Evolutionary conservation across 2,888 invertebrate species (phyloP).

Genomic region (Eulithis prunata): DNA sequence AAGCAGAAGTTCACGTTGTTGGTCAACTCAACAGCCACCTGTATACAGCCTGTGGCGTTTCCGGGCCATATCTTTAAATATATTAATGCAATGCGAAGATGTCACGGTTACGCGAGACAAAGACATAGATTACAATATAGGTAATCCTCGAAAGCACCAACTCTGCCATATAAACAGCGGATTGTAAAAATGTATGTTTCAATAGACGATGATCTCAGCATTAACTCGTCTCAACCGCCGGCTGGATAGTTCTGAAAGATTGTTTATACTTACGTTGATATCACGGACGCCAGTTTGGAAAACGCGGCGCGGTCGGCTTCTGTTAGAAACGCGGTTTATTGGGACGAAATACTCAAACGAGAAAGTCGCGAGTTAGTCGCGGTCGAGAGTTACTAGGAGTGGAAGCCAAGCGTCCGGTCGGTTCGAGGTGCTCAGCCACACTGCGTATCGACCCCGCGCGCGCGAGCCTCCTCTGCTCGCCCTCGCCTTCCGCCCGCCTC

Average conservation of each 20-base stretch:
- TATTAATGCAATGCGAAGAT: neutral
- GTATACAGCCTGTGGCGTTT: neutral
- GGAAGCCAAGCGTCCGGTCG: conserved; percentile 54
- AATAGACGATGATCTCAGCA: conserved; percentile 26
- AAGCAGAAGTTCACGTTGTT: neutral
- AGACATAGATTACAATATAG: conserved; percentile 3
- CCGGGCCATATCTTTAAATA: neutral
- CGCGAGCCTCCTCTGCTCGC: conserved; percentile 47
- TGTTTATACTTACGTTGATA: conserved; percentile 25
- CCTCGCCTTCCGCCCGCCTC: conserved; percentile 55
- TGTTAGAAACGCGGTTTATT: conserved; percentile 24
- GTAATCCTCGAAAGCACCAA: conserved; percentile 5
- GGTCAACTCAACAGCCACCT: neutral
- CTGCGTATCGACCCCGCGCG: conserved; percentile 79
- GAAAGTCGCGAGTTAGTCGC: conserved; percentile 44
- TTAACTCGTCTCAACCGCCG: neutral
- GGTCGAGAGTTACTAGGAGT: conserved; percentile 44
- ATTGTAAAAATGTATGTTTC: conserved; percentile 22
- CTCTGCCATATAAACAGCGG: conserved; percentile 16
- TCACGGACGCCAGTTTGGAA: conserved; percentile 30
- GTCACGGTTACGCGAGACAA: conserved; percentile 1
- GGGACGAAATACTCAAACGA: conserved; percentile 25
- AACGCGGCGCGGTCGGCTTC: conserved; percentile 33
- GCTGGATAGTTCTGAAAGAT: conserved; percentile 18
- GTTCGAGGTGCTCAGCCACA: conserved; percentile 58